Evolutionary conservation across 1,140 invertebrate species (phyloP).

Genomic region (Steinernema feltiae): DNA sequence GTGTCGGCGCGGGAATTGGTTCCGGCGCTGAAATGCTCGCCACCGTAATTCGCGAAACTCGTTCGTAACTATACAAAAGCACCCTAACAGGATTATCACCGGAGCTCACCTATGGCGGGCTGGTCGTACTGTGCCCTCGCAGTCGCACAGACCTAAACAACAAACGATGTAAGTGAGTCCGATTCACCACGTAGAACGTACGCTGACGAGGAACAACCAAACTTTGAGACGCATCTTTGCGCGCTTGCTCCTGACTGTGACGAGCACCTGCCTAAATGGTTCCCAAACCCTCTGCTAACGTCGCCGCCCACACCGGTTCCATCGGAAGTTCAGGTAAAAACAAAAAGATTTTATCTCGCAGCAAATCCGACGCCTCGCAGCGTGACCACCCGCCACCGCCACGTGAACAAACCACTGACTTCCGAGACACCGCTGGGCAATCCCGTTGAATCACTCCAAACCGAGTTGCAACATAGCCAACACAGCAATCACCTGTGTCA

Average conservation of each 20-base stretch:
- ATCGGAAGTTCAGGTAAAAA: background rate
- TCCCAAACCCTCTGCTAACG: background rate
- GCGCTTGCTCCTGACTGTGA: no score
- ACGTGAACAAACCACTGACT: background rate
- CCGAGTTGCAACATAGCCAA: no score
- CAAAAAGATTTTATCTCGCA: background rate
- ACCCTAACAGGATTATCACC: background rate
- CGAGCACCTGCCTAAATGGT: no score
- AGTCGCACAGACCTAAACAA: background rate
- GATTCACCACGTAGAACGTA: no score
- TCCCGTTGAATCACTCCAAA: no score
- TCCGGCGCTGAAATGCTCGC: background rate
- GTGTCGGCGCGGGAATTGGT: background rate
- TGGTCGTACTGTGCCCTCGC: background rate
- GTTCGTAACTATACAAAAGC: background rate
- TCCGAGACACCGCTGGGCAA: no score
- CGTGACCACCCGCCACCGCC: background rate
- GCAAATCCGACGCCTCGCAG: background rate
- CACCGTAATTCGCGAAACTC: background rate
- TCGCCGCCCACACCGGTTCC: slow-evolving; percentile 4
- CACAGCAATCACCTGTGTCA: no score
- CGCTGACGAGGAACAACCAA: no score
- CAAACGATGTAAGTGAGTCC: no score
- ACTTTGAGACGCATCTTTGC: no score
- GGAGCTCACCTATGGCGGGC: background rate